phyloP scores from a whole-genome alignment of 1,140 invertebrate species.

The Drosophila rufa region DNA sequence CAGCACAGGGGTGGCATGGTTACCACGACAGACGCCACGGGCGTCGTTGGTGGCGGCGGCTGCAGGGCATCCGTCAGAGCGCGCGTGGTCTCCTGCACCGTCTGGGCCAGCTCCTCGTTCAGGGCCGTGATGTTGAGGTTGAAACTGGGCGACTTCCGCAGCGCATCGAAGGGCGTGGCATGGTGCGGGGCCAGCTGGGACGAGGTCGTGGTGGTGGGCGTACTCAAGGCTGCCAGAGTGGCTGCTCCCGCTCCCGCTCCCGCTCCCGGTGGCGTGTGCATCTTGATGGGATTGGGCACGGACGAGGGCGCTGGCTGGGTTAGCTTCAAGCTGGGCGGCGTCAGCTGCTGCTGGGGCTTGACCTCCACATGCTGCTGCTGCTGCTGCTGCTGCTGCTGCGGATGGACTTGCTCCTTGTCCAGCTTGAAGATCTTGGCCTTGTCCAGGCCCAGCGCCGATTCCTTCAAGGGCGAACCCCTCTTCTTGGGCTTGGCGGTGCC shows the following conservation, averaged over 20 bases:
- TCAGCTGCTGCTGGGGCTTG: conserved; percentile 8
- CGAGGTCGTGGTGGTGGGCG: not conserved
- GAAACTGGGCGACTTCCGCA: conserved; percentile 84
- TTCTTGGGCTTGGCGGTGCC: conserved; percentile 59
- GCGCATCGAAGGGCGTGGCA: conserved; percentile 71
- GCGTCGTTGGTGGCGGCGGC: conserved; percentile 56
- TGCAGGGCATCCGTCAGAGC: conserved; percentile 76
- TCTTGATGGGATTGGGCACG: conserved; percentile 6
- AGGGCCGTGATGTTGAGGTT: conserved; percentile 79
- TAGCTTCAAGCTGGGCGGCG: conserved; percentile 17
- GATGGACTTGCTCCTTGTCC: conserved; percentile 39
- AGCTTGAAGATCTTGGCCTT: conserved; percentile 53
- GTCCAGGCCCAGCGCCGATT: conserved; percentile 49
- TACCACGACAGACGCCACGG: not conserved
- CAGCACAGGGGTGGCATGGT: conserved; percentile 2
- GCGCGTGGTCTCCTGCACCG: conserved; percentile 78
- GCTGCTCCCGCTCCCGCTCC: not conserved
- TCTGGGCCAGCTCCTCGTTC: conserved; percentile 79
- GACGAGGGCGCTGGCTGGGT: not conserved
- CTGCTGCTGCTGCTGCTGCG: conserved; percentile 10
- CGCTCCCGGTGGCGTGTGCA: conserved; percentile 29
- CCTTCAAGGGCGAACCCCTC: conserved; percentile 80
- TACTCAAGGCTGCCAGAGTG: not conserved
- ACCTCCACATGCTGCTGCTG: conserved; percentile 7
- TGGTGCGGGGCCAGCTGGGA: conserved; percentile 30